These are phyloP conservation scores for Macrotis lagotis DNA, from an alignment of 2,113 vertebrate genomes.

Conservation along the genomic window DNA sequence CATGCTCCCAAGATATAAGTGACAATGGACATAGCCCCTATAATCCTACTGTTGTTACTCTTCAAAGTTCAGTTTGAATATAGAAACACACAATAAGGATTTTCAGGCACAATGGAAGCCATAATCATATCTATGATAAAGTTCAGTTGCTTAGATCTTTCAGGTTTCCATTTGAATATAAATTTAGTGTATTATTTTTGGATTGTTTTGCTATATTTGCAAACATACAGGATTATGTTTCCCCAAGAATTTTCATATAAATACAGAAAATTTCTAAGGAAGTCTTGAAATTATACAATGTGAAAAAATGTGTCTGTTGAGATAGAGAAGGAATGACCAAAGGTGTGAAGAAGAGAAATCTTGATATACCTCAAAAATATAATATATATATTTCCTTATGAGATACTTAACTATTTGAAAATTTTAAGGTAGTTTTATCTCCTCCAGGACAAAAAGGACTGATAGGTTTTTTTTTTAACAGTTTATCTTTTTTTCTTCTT, in stretches of 20 bases:
- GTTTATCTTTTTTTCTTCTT: conserved; percentile 32
- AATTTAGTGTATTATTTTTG: background rate
- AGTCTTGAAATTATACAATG: background rate
- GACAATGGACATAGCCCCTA: background rate
- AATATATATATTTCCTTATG: background rate
- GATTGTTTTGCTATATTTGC: background rate
- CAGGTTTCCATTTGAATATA: background rate
- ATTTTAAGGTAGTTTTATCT: background rate
- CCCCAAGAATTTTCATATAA: background rate
- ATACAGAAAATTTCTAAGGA: background rate
- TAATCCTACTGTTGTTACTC: background rate
- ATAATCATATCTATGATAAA: background rate
- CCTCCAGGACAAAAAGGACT: background rate
- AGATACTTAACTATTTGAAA: background rate
- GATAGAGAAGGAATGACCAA: background rate
- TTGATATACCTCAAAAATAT: background rate
- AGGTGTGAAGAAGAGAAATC: background rate
- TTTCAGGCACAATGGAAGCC: background rate
- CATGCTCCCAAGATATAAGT: background rate
- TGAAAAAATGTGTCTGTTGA: background rate
- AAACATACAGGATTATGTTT: background rate
- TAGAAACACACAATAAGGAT: background rate
- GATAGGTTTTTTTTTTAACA: background rate
- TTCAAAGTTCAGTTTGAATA: background rate
- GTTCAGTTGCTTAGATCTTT: background rate